Conservation (phyloP, 2,113 vertebrate genomes). For the Oncorhynchus masou region DNA sequence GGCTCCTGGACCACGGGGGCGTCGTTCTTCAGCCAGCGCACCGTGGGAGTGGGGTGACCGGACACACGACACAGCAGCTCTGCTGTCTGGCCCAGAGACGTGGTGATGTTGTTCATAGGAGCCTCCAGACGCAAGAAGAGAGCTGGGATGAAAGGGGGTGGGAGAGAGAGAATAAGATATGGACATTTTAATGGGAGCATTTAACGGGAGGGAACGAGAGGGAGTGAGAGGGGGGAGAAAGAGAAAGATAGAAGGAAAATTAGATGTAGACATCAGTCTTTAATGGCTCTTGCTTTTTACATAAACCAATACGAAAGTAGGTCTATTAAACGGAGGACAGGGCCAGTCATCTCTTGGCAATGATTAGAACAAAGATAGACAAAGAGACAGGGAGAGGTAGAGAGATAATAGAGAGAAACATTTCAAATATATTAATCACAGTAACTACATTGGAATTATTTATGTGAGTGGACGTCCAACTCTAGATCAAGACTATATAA, state of each 20-base stretch:
- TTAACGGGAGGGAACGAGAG: background rate
- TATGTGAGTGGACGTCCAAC: background rate
- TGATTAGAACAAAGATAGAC: background rate
- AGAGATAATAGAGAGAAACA: background rate
- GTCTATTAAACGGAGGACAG: no score
- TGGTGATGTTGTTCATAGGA: slow-evolving; percentile 98
- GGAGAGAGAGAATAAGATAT: background rate
- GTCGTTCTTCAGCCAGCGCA: slow-evolving; percentile 97
- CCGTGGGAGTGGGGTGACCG: slow-evolving; percentile 81
- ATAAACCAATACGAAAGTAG: no score
- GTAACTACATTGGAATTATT: slow-evolving; percentile 24
- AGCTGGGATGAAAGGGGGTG: slow-evolving; percentile 65
- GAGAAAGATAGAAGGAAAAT: background rate
- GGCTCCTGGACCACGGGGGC: slow-evolving; percentile 95
- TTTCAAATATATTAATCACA: slow-evolving; percentile 32
- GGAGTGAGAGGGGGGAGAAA: background rate
- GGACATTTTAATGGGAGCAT: background rate
- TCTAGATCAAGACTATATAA: slow-evolving; percentile 16
- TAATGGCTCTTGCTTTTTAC: no score
- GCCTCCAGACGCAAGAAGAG: slow-evolving; percentile 85
- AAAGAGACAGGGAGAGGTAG: background rate
- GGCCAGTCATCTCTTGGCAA: background rate
- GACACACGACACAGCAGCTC: slow-evolving; percentile 91
- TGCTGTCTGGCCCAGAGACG: slow-evolving; percentile 88
- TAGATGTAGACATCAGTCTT: background rate